These are phyloP conservation scores for Petrocephalus sullivani DNA, from an alignment of 2,797 vertebrate species.

Conservation along the genomic window DNA sequence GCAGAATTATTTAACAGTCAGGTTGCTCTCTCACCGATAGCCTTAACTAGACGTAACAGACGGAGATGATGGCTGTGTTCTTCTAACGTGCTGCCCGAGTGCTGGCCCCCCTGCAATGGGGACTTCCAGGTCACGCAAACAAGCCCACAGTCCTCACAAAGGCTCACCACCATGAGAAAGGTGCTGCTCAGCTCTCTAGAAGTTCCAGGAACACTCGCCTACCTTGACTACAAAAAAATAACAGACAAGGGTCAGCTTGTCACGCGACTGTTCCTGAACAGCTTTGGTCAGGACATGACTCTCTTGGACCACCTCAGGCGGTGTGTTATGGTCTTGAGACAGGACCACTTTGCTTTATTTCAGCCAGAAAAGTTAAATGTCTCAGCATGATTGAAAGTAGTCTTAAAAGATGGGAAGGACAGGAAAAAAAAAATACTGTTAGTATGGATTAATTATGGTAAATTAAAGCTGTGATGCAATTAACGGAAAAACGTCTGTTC, in stretches of 20 bases:
- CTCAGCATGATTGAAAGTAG: background rate
- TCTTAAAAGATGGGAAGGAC: background rate
- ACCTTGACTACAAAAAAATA: background rate
- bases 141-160: background rate
- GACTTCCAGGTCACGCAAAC: background rate
- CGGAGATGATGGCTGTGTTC: background rate
- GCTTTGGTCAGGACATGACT: background rate
- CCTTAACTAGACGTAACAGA: background rate
- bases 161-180: background rate
- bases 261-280: background rate
- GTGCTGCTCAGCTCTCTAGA: background rate
- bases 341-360: background rate
- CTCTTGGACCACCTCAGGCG: background rate
- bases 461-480: background rate
- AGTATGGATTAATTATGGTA: background rate
- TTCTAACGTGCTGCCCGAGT: background rate
- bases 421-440: background rate
- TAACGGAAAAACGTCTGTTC: background rate
- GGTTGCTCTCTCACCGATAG: background rate
- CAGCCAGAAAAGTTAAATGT: background rate
- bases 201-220: background rate
- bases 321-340: background rate
- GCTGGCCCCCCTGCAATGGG: background rate
- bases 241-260: background rate
- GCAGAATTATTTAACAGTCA: background rate